Evolutionary conservation across 1,140 invertebrate genomes (phyloP), one percentile per base, ranked within the genome.

Genomic region (Liolophura sinensis): DNA sequence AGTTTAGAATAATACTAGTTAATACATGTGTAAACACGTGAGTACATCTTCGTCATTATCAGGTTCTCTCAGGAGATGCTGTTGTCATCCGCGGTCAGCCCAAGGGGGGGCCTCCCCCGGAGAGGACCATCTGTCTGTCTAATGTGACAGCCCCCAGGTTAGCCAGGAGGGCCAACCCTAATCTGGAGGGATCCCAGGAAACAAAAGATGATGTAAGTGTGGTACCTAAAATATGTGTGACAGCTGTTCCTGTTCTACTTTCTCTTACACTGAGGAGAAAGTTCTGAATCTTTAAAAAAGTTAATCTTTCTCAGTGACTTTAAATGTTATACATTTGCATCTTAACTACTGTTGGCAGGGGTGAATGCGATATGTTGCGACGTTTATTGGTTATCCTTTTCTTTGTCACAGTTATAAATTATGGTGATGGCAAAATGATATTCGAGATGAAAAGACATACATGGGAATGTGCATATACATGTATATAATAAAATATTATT

Each of bases 111-210:
- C 94, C 94, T 31, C 96, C 97, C 65, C 91, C 92, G 60, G 96
- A 99, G 84, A 92, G 92, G 83, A 92, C 92, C 70, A 89, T 99
- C 46, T 92, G 90, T 74, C 89, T 99, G 52, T 93, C 93, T 40
- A 93, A 94, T 80, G 90, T 99, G 58, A 90, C 89, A 72, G 96
- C 96, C 62, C 97, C 96, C 1, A 94, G 96, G 86, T 86, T 98
- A 61, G 95, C 91, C 11, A 88, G 95, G 31, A 76, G 88, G 71
- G 86, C 87, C n/a, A 85, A 80, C 65, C 90, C 91, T 27, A 88
- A 88, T 69, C 87, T 88, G 50, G 84, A 83, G 49, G 89, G 86
- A 77, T 75, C 71, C 25, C 88, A 90, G 67, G 91, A 90, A 79
- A 91, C 90, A 59, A 91, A 91, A 82, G 95, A 97, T 86, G 94